These are phyloP conservation scores for Alaudala cheleensis DNA, from an alignment of 2,113 vertebrate species.

Conservation along the genomic window DNA sequence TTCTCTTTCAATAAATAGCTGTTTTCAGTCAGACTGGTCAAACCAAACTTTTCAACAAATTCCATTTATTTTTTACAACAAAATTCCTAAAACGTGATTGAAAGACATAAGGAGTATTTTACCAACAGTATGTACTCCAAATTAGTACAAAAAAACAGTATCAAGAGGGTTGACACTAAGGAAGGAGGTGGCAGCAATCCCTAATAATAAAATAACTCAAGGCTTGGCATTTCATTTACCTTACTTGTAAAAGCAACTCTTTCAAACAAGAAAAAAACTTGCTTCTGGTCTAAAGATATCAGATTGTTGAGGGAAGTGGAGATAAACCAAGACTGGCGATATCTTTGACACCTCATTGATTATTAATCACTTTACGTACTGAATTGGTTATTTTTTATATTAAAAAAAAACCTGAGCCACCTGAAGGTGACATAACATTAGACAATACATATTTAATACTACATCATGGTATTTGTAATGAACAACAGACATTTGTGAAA, in stretches of 20 bases:
- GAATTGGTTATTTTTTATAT: background rate
- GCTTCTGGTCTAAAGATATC: background rate
- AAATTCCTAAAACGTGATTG: background rate
- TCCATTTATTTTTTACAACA: background rate
- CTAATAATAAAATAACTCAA: background rate
- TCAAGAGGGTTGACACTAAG: background rate
- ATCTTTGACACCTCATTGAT: background rate
- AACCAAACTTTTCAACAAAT: background rate
- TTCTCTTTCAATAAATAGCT: background rate
- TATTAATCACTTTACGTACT: background rate
- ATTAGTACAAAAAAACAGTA: background rate
- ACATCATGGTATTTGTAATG: background rate
- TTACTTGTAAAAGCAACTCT: background rate
- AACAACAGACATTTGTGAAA: background rate
- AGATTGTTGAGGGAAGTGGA: background rate
- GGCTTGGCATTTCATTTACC: background rate
- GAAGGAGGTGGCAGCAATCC: background rate
- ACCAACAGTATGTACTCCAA: background rate
- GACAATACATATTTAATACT: background rate
- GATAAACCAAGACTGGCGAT: background rate
- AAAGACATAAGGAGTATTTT: background rate
- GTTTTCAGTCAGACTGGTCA: background rate
- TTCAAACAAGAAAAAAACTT: background rate
- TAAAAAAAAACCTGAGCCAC: background rate
- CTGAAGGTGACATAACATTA: background rate